phyloP scores from a whole-genome alignment of 2,113 vertebrate species.

The Cebidichthys violaceus region DNA sequence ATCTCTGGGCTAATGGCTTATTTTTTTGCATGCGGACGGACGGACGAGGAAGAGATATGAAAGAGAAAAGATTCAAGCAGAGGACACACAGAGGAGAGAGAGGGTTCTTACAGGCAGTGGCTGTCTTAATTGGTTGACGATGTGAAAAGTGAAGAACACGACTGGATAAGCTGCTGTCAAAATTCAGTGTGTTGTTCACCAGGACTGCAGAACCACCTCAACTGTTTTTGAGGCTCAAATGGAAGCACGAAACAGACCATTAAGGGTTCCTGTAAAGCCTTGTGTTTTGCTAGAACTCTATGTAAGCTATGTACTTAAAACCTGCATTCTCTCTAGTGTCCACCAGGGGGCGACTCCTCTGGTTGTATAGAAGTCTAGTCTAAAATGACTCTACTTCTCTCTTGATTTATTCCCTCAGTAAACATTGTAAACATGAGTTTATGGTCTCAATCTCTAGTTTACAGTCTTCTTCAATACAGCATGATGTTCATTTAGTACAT shows the following conservation, averaged over 20 bases:
- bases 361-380: no score
- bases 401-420: no score
- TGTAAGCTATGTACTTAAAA: no score
- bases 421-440: no score
- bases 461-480: no score
- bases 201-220: no score
- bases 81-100: slow-evolving; percentile 25
- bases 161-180: slow-evolving; percentile 12
- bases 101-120: neutral
- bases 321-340: no score
- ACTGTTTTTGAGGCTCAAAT: neutral
- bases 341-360: no score
- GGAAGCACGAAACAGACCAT: neutral
- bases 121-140: slow-evolving; percentile 35
- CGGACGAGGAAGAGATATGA: slow-evolving; percentile 35
- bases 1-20: slow-evolving; percentile 60
- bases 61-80: slow-evolving; percentile 9
- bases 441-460: no score
- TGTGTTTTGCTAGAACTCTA: no score
- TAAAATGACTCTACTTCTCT: no score
- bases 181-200: neutral
- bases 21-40: slow-evolving; percentile 52
- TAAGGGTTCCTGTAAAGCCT: neutral
- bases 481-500: no score
- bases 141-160: slow-evolving; percentile 24